phyloP scores from a whole-genome alignment of 2,113 vertebrate species.

The Hippoglossus stenolepis region DNA sequence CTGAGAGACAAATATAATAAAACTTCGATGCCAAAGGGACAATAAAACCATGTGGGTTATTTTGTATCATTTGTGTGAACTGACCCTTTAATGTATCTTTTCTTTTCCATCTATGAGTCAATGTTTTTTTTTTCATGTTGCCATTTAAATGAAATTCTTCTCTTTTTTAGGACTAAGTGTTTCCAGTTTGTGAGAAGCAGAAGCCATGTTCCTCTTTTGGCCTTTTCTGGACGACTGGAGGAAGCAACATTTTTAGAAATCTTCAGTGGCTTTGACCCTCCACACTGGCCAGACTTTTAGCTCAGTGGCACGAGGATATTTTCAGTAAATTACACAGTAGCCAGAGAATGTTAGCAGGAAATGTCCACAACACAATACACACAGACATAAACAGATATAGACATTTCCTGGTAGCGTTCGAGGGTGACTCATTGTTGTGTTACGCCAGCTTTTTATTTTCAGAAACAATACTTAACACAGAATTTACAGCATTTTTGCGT shows the following conservation, averaged over 20 bases:
- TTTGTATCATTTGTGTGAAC: not conserved
- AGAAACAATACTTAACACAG: conserved; percentile 3
- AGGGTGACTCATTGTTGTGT: conserved; percentile 47
- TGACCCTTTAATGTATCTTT: not conserved
- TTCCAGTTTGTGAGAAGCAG: conserved; percentile 53
- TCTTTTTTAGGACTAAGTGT: conserved; percentile 9
- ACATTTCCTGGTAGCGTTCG: conserved; percentile 65
- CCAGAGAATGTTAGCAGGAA: conserved; percentile 77
- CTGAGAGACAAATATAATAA: not conserved
- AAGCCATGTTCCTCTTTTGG: conserved; percentile 47
- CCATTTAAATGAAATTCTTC: not conserved
- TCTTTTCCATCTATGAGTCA: not conserved
- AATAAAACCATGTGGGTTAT: no score
- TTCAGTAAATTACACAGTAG: conserved; percentile 75
- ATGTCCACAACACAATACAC: conserved; percentile 72
- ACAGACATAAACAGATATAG: conserved; percentile 45
- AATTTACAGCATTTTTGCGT: conserved; percentile 9
- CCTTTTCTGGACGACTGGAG: conserved; percentile 36
- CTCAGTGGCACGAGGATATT: conserved; percentile 64
- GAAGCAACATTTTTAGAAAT: conserved; percentile 72
- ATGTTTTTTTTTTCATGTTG: not conserved
- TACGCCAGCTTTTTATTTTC: conserved; percentile 14
- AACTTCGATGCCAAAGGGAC: not conserved
- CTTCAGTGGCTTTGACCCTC: conserved; percentile 66
- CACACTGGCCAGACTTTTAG: conserved; percentile 46